Evolutionary conservation across 2,113 vertebrate species (phyloP).

Genomic region (Motacilla alba): DNA sequence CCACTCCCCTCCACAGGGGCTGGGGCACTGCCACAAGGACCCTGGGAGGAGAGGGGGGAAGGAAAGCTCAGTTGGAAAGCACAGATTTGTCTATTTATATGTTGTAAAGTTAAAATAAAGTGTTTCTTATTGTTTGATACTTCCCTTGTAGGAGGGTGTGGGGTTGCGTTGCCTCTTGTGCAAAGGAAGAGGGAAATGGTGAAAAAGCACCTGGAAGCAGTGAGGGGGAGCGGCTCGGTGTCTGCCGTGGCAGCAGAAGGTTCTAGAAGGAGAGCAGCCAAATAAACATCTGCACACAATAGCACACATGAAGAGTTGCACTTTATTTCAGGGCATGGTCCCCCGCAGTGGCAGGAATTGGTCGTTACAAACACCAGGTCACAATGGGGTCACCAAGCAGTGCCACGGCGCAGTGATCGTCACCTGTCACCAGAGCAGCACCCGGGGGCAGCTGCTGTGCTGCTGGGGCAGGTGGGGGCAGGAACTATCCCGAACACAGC

Average conservation of each 20-base stretch:
- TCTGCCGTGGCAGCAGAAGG: neutral
- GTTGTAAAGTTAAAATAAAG: slow-evolving; percentile 86
- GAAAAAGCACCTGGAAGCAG: neutral
- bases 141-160: slow-evolving; percentile 60
- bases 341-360: neutral
- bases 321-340: slow-evolving; percentile 69
- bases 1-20: neutral
- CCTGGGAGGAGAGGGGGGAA: neutral
- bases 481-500: neutral
- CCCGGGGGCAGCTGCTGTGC: accelerated
- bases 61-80: slow-evolving; percentile 66
- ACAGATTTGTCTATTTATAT: slow-evolving; percentile 85
- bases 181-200: neutral
- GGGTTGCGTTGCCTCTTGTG: neutral
- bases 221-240: accelerated
- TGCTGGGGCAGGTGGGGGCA: neutral
- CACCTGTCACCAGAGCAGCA: neutral
- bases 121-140: slow-evolving; percentile 85
- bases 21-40: neutral
- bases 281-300: neutral
- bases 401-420: neutral
- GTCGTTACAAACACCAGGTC: neutral
- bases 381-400: neutral
- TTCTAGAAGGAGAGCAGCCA: neutral
- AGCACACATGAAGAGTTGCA: slow-evolving; percentile 32